Base-by-base conservation (phyloP, 1,140 invertebrate genomes). In the Akabosia matsudoensis region DNA sequence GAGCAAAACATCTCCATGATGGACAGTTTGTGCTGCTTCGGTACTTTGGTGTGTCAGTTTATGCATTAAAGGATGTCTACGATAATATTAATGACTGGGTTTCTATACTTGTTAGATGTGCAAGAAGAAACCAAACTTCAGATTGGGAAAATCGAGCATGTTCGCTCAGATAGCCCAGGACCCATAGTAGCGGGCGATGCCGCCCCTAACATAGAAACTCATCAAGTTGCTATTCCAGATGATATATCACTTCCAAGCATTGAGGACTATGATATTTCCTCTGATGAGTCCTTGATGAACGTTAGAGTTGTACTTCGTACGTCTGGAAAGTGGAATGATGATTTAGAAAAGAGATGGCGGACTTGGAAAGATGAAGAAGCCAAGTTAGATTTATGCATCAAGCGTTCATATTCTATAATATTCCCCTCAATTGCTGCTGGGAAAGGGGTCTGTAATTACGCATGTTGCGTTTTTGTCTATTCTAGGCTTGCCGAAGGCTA, bases 111-210 rank as follows among this genome's bases (percentile, higher is more conserved):
- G 30, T 24, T 56, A 56, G 54, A 56, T 56, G 4, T 31, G 61
- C 3, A 13, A 10, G 61, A 28, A 31, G 61, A 67, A 30, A 31
- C 22, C 10, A 31, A 10, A n/a, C 61, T 30, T n/a, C 22, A 31
- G 10, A 30, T 67, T 2, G 61, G 24, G 24, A 67, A n/a, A 67
- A 67, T 67, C 28, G 26, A 67, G 13, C 61, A 7, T 30, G 61
- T 67, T 30, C 61, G 70, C 26, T 72, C 70, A 3, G 37, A 72
- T 34, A 72, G 70, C 24, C 70, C 70, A 18, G 70, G 70, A 26
- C 33, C 70, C 2, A 51, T 72, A 14, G 30, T 72, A 13, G 70
- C 1, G 14, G 37, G 70, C 10, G 37, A 72, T 22, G 33, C 33
- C 2, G n/a, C 33, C 22, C 7, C 22, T 7, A 28, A 13, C 10